Evolutionary conservation across 2,797 vertebrate species (phyloP), one percentile per base, ranked within the genome.

Genomic region (Mormyrops boulengeri): DNA sequence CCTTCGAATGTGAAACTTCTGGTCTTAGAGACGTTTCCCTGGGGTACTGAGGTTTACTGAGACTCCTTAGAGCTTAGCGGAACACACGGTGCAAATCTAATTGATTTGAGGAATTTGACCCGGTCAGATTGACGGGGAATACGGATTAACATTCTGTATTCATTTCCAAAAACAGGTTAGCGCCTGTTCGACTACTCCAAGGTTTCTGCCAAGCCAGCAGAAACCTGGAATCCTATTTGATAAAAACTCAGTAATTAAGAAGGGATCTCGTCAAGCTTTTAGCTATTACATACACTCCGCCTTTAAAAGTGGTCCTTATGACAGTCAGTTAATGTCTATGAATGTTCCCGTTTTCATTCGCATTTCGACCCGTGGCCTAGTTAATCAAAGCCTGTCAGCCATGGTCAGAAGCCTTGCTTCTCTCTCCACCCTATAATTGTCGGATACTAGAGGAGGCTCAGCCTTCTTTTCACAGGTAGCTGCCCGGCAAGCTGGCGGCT

Each of bases 81-180:
- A 93, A 91, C 91, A 93, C 91, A 91, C 93, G 92, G 92, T 91
- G 89, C 50, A 93, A 94, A 94, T 93, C 94, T 93, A 92, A 92
- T 94, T 93, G 94, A 92, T 92, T 94, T 88, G 87, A 94, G 94
- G 94, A 95, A 95, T 95, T 90, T 95, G 94, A 94, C 94, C 93
- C 89, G 94, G 93, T 95, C 94, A 95, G 91, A 94, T 91, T 89
- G 88, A 89, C 90, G 91, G 85, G 89, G 82, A 91, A 91, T 91
- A 93, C 92, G 91, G 92, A 94, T 93, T 90, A 93, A 93, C 92
- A 88, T 89, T 19, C 82, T 53, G 30, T 55, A 62, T 88, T 88
- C 88, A 38, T 88, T 85, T 44, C 41, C 34, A 60, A 90, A 90
- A 62, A 26, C 66, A 41, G 62, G 11, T 47, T 17, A 84, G 30